These are phyloP conservation scores for Phylloscopus whistleri DNA, from an alignment of 2,113 vertebrate species.

Conservation along the genomic window DNA sequence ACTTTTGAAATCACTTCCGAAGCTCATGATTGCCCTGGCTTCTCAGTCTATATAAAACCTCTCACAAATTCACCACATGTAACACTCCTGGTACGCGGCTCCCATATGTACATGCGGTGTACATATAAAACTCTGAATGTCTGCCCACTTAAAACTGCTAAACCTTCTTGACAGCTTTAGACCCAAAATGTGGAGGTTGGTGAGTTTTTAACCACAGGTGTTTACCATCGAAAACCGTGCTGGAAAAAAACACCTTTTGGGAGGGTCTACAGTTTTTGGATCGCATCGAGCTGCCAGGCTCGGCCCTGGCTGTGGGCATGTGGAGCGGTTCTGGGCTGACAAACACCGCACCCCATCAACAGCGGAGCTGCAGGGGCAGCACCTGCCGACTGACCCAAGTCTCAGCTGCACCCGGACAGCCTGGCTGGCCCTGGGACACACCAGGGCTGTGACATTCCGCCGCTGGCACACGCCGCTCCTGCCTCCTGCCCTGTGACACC, in stretches of 20 bases:
- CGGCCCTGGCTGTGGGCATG: accelerated
- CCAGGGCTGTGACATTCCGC: not conserved
- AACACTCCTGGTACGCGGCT: no score
- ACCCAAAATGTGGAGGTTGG: accelerated
- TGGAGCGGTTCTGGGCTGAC: not conserved
- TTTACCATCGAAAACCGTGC: accelerated
- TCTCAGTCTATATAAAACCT: not conserved
- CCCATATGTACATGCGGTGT: accelerated
- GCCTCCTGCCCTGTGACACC: not conserved
- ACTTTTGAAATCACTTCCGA: not conserved
- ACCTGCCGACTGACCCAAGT: not conserved
- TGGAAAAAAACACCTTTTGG: accelerated
- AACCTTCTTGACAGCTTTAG: not conserved
- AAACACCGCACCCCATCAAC: not conserved
- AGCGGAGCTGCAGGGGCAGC: not conserved
- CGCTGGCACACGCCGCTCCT: not conserved
- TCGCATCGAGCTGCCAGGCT: accelerated
- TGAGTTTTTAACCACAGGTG: not conserved
- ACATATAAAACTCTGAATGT: accelerated
- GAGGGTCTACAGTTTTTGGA: accelerated
- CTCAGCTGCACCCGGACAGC: not conserved
- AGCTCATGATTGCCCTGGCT: not conserved
- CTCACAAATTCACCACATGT: not conserved
- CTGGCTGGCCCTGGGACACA: not conserved
- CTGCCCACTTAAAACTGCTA: not conserved